Evolutionary conservation across 2,888 invertebrate genomes (phyloP).

Genomic region (Lasioglossum zephyrum): DNA sequence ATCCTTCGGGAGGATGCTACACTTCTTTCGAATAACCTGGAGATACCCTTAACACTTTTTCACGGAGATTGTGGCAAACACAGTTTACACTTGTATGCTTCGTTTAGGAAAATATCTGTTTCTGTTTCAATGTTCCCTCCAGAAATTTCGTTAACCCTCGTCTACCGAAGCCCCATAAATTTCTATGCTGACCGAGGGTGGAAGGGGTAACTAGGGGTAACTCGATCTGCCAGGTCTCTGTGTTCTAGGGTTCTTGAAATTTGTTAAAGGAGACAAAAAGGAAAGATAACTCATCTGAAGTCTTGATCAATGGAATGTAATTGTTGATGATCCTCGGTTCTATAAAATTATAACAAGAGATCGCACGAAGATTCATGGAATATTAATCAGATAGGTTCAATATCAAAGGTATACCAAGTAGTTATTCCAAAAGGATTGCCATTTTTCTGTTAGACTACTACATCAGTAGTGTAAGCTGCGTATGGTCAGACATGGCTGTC

Average conservation of each 20-base stretch:
- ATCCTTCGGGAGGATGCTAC: conserved; percentile 20
- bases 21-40: conserved; percentile 32
- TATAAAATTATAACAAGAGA: neutral
- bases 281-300: neutral
- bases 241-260: neutral
- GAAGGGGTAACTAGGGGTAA: no score
- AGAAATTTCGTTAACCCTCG: no score
- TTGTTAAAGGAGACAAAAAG: neutral
- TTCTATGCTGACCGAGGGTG: no score
- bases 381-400: neutral
- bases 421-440: no score
- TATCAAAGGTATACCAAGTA: no score
- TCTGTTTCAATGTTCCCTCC: no score
- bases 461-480: neutral
- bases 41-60: neutral
- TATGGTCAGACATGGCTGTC: neutral
- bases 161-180: no score
- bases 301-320: neutral
- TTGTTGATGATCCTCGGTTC: neutral
- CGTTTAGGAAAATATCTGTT: no score
- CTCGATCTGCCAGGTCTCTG: neutral
- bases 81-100: no score
- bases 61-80: neutral
- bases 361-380: neutral
- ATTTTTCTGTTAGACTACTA: neutral